These are phyloP conservation scores for Scophthalmus maximus DNA, from an alignment of 2,113 vertebrate genomes.

Conservation along the genomic window DNA sequence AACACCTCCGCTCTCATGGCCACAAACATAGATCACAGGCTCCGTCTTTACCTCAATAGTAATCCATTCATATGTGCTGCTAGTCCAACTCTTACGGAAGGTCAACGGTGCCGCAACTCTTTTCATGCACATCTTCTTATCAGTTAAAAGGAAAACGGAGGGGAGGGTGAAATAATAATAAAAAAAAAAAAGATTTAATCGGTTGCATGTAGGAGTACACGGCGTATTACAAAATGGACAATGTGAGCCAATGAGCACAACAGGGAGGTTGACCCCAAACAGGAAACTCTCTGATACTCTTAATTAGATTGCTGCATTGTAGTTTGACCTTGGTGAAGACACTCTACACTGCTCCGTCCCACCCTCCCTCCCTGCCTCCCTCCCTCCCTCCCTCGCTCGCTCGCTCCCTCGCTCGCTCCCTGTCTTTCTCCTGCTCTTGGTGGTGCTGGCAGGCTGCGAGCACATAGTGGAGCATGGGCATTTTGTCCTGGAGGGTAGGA, in stretches of 20 bases:
- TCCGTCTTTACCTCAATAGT: too few relatives aligned
- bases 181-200: slow-evolving; percentile 50
- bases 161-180: slow-evolving; percentile 10
- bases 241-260: slow-evolving; percentile 62
- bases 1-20: too few relatives aligned
- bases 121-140: slow-evolving; percentile 21
- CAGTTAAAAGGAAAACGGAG: slow-evolving; percentile 27
- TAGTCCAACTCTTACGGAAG: neutral
- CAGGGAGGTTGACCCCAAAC: slow-evolving; percentile 71
- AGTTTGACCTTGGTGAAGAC: slow-evolving; percentile 81
- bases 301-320: slow-evolving; percentile 82
- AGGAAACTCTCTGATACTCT: slow-evolving; percentile 75
- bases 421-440: slow-evolving; percentile 45
- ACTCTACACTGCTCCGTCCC: slow-evolving; percentile 56
- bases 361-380: neutral
- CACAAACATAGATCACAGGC: too few relatives aligned
- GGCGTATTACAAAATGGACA: slow-evolving; percentile 69
- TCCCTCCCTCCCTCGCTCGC: slow-evolving; percentile 7
- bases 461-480: slow-evolving; percentile 81
- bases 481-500: slow-evolving; percentile 86
- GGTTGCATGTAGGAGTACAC: slow-evolving; percentile 55
- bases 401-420: slow-evolving; percentile 10
- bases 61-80: neutral
- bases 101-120: neutral
- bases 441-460: slow-evolving; percentile 64